Evolutionary conservation across 1,140 invertebrate species (phyloP).

Genomic region (Bombus vancouverensis): DNA sequence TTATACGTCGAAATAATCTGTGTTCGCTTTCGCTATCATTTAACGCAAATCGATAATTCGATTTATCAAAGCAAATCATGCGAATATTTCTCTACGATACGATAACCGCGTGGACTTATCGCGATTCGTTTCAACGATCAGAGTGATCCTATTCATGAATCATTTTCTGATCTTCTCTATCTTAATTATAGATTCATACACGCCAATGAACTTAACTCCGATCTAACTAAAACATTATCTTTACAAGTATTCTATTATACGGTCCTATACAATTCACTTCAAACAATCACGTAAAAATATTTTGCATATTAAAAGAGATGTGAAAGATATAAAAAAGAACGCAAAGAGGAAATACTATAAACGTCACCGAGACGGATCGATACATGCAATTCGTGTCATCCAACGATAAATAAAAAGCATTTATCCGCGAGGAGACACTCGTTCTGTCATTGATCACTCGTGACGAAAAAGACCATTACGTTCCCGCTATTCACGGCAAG

Average conservation of each 20-base stretch:
- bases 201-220: background rate
- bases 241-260: background rate
- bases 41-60: conserved; percentile 3
- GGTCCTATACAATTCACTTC: too few species aligned
- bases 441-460: conserved; percentile 37
- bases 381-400: background rate
- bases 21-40: background rate
- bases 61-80: background rate
- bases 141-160: background rate
- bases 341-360: background rate
- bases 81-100: background rate
- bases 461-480: conserved; percentile 5
- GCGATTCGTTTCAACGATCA: background rate
- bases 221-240: background rate
- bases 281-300: too few species aligned
- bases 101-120: background rate
- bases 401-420: conserved; percentile 12
- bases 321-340: background rate
- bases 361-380: background rate
- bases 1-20: background rate
- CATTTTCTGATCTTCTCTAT: background rate
- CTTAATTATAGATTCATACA: background rate
- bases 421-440: background rate
- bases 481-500: conserved; percentile 31
- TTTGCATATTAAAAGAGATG: background rate